Evolutionary conservation across 2,113 vertebrate genomes (phyloP), one percentile per base, ranked within the genome.

Genomic region (Mesoclemmys tuberculata): DNA sequence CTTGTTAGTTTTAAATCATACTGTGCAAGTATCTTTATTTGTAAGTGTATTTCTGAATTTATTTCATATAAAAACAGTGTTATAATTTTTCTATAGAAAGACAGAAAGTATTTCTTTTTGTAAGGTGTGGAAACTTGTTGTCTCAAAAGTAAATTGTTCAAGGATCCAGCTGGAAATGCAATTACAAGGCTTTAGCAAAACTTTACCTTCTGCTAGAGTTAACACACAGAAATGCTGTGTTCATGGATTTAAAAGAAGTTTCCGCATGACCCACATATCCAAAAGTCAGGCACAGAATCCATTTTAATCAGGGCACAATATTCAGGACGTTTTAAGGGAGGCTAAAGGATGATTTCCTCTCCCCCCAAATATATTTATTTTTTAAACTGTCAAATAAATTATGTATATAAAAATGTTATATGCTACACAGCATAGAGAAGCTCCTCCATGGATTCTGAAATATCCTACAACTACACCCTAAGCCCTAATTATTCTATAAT

Each of bases 191-290:
- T 87, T 83, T 58, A 35, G 51, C 35, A 82, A 58, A 82, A 58
- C 61, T 21, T 2, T 84, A 12, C 18, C 19, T 29, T 54, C 83
- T 48, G 18, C 68, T 29, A 11, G 10, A 24, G 58, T n/a, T 79
- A 71, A 71, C 81, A 85, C 0, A 13, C 6, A 0, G 77, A 35
- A 38, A 18, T 31, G 48, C 18, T 4, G 0, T 3, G 9, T 18
- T 35, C 75, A 14, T 44, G 48, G 0, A 29, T 89, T 38, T 1
- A 31, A 41, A 10, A 85, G 54, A 56, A 83, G 48, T 8, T 26
- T 2, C 31, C 38, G 10, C 31, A 38, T 52, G 82, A 80, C 27
- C 4, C 46, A 31, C 29, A 77, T 22, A 86, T 24, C n/a, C 41
- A 44, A n/a, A 90, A 1, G 46, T 27, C 44, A 75, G 38, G n/a